Base-by-base conservation (phyloP, 2,888 invertebrate species). In the Chorisops tibialis region DNA sequence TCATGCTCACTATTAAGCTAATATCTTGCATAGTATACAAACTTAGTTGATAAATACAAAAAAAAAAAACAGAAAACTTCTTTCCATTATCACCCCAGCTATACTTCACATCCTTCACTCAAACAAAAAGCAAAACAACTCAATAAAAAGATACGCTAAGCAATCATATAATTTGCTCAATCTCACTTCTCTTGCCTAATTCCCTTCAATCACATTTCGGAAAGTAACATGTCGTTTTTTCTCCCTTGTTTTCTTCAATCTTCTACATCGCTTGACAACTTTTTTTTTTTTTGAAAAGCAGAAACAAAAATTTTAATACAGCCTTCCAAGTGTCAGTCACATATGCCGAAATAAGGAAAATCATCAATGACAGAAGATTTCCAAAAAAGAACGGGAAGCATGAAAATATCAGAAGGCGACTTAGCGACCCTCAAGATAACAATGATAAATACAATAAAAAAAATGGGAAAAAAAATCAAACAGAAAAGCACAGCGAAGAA, bases 301-400 rank as follows among this genome's bases (percentile, higher is more conserved):
- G 16, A 43, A 43, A 43, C 9, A 16, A 43, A 56, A 45, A 56
- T 43, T 43, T 56, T 56, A 56, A 56, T 56, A 56, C 9, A 56
- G 24, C 45, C 56, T 18, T 45, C 56, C 18, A 24, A 56, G 45
- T 59, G 41, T 43, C 50, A 56, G 21, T 63, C 48, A 48, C 60
- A 63, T 63, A 48, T 63, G 63, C 43, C 14, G 16, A 59, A 41
- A 12, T 18, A 41, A 24, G 24, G 11, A 56, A 49, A 50, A 49
- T 63, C 49, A 5, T 35, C n/a, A 47, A 9, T 37, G 59, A 58
- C 35, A 58, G 14, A 58, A 47, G n/a, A n/a, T n/a, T 45, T 47
- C 11, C 12, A 45, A 19, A 37, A 47, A 38, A 37, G 19, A 37
- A 9, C 37, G 37, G 12, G 16, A 41, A 16, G 12, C 5, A 16